A percentile compares a stretch with the other conserved stretches of the same genome.
phyloP scores from a whole-genome alignment of 2,797 vertebrate genomes.

The Acestrorhynchus altus region DNA sequence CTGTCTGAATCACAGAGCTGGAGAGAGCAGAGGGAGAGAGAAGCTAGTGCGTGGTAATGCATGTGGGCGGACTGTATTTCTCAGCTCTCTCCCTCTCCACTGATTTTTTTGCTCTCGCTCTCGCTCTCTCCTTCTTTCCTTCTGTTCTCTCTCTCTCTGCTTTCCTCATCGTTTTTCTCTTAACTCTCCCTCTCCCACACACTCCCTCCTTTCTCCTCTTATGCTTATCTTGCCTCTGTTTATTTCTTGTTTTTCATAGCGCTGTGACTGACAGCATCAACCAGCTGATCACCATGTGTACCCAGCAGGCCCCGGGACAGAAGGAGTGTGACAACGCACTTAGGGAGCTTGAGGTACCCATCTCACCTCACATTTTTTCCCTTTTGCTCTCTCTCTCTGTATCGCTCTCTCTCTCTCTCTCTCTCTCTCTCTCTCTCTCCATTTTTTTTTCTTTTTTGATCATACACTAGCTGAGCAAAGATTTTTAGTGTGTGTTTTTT shows the following conservation, averaged over 20 bases:
- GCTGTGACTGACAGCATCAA: slow-evolving; percentile 98
- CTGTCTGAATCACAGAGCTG: slow-evolving; percentile 22
- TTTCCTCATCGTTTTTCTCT: slow-evolving; percentile 24
- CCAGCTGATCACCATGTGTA: slow-evolving; percentile 98
- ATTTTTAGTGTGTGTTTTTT: background rate
- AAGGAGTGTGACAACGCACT: slow-evolving; percentile 97
- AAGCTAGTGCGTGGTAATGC: slow-evolving; percentile 41
- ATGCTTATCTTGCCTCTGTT: slow-evolving; percentile 30
- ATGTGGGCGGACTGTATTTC: slow-evolving; percentile 58
- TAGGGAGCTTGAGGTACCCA: slow-evolving; percentile 90
- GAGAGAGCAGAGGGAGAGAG: slow-evolving; percentile 7
- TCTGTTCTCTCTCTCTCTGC: slow-evolving; percentile 40
- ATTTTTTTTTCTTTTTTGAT: background rate
- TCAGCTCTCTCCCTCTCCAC: slow-evolving; percentile 23
- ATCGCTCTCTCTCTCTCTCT: background rate
- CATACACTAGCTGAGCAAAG: background rate
- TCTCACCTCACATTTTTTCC: slow-evolving; percentile 2
- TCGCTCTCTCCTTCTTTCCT: slow-evolving; percentile 25
- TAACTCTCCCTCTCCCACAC: slow-evolving; percentile 42
- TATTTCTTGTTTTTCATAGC: slow-evolving; percentile 69
- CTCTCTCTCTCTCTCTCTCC: background rate
- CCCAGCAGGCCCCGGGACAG: slow-evolving; percentile 95
- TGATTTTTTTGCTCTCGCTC: slow-evolving; percentile 31
- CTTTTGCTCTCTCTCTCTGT: background rate
- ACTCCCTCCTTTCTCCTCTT: slow-evolving; percentile 36